phyloP scores from a whole-genome alignment of 2,888 invertebrate species.

The Boloria selene region DNA sequence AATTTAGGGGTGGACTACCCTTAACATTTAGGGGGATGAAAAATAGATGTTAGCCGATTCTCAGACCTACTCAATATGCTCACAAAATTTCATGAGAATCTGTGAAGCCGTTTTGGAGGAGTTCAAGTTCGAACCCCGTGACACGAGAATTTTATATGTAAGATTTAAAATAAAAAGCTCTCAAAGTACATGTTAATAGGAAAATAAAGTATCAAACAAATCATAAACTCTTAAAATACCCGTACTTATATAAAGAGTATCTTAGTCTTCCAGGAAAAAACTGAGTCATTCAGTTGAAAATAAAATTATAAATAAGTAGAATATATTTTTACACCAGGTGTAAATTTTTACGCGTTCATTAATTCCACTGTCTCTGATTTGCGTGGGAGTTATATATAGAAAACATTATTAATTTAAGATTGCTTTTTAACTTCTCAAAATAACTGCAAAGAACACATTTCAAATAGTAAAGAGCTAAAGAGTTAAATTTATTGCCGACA shows the following conservation, averaged over 20 bases:
- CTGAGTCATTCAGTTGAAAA: slow-evolving; percentile 27
- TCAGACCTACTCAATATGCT: no score
- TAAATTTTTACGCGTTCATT: slow-evolving; percentile 23
- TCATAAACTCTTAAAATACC: slow-evolving; percentile 14
- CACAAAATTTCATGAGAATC: no score
- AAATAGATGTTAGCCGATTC: no score
- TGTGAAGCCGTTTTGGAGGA: no score
- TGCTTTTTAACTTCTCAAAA: slow-evolving; percentile 20
- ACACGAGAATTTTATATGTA: no score
- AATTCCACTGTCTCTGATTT: slow-evolving; percentile 23
- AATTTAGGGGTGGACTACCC: no score
- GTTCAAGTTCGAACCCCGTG: no score
- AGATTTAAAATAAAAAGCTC: background rate
- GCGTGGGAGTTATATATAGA: slow-evolving; percentile 23
- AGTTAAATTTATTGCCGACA: slow-evolving; percentile 5
- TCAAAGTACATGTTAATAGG: background rate
- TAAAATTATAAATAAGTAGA: slow-evolving; percentile 26
- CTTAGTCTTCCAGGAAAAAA: slow-evolving; percentile 27
- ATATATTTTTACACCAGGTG: slow-evolving; percentile 24
- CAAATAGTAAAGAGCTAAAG: slow-evolving; percentile 10
- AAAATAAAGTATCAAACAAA: background rate
- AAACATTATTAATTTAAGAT: slow-evolving; percentile 22
- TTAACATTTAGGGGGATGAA: no score
- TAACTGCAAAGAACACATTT: slow-evolving; percentile 5
- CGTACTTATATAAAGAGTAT: slow-evolving; percentile 19